phyloP scores from a whole-genome alignment of 1,140 invertebrate genomes.

The Drosophila obscura region DNA sequence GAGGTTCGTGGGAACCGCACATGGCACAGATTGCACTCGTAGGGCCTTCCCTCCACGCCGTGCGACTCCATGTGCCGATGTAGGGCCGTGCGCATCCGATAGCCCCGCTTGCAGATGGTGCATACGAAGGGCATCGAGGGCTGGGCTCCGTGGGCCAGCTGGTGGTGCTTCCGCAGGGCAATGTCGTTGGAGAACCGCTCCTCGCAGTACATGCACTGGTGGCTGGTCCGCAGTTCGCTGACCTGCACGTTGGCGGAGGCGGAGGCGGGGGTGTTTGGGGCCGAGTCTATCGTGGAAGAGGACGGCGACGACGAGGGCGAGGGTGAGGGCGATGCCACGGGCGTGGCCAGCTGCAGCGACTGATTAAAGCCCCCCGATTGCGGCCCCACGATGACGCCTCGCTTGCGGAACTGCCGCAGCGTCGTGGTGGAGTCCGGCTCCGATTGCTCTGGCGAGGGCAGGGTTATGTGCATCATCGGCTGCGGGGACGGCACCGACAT shows the following conservation, averaged over 20 bases:
- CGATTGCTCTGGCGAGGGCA: conserved; percentile 78
- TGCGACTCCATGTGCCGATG: conserved; percentile 81
- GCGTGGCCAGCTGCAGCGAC: conserved; percentile 19
- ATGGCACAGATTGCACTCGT: conserved; percentile 73
- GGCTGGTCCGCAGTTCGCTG: conserved; percentile 54
- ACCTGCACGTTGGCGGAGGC: conserved; percentile 33
- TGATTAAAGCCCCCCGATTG: background rate
- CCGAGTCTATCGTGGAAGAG: conserved; percentile 58
- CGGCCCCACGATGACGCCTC: conserved; percentile 52
- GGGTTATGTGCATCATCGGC: conserved; percentile 60
- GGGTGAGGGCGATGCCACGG: conserved; percentile 32
- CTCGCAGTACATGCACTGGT: conserved; percentile 72
- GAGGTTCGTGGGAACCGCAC: conserved; percentile 76
- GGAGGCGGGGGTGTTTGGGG: conserved; percentile 17
- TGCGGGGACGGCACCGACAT: conserved; percentile 60
- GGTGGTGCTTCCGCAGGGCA: conserved; percentile 75
- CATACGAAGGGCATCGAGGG: conserved; percentile 73
- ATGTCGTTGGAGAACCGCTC: conserved; percentile 74
- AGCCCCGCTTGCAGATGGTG: conserved; percentile 74
- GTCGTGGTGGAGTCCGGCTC: conserved; percentile 80
- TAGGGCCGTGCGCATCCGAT: conserved; percentile 73
- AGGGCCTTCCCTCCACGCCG: conserved; percentile 72
- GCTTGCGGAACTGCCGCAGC: conserved; percentile 72
- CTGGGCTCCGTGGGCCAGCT: conserved; percentile 70
- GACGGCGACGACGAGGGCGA: conserved; percentile 67